Evolutionary conservation across 2,797 vertebrate genomes (phyloP), one percentile per base, ranked within the genome.

Genomic region (Gobionotothen gibberifrons): DNA sequence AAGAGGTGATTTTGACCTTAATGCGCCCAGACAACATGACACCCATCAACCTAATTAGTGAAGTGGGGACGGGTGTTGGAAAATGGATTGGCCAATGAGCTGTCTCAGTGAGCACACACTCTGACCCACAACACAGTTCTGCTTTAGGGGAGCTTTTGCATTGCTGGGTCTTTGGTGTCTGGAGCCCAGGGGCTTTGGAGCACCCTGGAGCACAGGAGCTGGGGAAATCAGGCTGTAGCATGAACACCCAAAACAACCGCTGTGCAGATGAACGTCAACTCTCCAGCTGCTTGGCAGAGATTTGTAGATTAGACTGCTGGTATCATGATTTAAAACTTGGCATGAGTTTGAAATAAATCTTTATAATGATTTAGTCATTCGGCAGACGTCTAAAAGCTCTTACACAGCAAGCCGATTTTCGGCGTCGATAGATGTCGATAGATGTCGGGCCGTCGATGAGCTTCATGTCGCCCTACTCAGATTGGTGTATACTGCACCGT

Each of bases 11-110:
- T 73, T 9, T 83, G 81, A 89, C 82, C 76, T 57, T 76, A 87
- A 90, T 87, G 56, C 55, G 57, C 22, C 29, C 57, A 12, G 82
- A 87, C 85, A 88, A 83, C 68, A 65, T 80, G 82, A 88, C 86
- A 89, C 76, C 80, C 77, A 72, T 90, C 86, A 85, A 86, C 86
- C 84, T 85, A 88, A 91, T 89, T 90, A 81, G 52, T 5, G 5
- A 76, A 78, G 85, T 78, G 36, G 48, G 9, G 9, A 11, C 14
- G 21, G 16, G 53, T 10, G 55, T 17, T 68, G 64, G 21, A 72
- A 73, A 77, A 47, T 49, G 54, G 29, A 55, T 36, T 69, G 64
- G 46, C 78, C 76, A 63, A 57, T 77, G 60, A 72, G 78, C 1
- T 7, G 48, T 43, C 14, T 59, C 21, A 36, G 26, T 26, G 47